These are phyloP conservation scores for Lanistes nyassanus DNA, from an alignment of 1,140 invertebrate species.

Conservation along the genomic window DNA sequence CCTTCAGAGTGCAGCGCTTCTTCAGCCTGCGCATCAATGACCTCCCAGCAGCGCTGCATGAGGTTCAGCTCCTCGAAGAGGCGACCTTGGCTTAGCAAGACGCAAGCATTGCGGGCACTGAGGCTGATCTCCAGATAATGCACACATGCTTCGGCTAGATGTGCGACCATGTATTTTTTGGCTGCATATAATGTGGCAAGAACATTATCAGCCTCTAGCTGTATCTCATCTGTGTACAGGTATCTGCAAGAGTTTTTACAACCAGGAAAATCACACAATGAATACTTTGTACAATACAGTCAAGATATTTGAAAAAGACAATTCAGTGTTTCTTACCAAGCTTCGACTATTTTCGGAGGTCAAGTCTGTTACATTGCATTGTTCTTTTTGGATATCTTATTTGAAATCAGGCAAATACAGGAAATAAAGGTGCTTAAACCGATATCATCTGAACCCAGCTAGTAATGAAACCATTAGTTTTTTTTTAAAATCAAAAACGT, in stretches of 20 bases:
- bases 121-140: conserved; percentile 84
- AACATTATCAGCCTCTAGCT: conserved; percentile 84
- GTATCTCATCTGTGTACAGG: conserved; percentile 94
- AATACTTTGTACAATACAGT: background rate
- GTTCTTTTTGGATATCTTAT: no score
- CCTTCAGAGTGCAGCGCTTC: conserved; percentile 86
- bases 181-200: conserved; percentile 87
- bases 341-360: no score
- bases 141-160: conserved; percentile 84
- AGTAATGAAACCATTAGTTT: no score
- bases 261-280: background rate
- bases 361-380: no score
- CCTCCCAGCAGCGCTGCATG: conserved; percentile 85
- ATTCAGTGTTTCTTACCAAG: no score
- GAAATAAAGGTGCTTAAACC: no score
- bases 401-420: no score
- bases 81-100: conserved; percentile 80
- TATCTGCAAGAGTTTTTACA: conserved; percentile 74
- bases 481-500: background rate
- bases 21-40: conserved; percentile 87
- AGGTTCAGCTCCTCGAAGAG: conserved; percentile 84
- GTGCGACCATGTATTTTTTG: conserved; percentile 87
- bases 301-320: background rate
- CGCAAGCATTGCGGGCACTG: conserved; percentile 83
- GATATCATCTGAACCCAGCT: no score